Conservation (phyloP, 2,797 vertebrate species). For the Intellagama lesueurii region DNA sequence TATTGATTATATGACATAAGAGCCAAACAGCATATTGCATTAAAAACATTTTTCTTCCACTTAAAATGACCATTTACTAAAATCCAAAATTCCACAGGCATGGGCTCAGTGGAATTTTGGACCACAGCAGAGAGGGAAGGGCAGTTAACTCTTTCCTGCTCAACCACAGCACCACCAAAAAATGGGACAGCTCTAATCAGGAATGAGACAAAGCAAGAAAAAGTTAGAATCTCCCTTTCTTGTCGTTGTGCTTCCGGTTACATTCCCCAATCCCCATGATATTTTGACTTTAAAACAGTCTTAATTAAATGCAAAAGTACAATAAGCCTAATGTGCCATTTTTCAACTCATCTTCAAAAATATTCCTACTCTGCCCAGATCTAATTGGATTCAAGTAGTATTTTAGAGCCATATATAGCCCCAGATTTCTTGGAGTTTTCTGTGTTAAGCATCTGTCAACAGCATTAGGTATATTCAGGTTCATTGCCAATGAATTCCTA, state of each 20-base stretch:
- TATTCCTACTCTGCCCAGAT: background rate
- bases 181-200: background rate
- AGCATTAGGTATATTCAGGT: background rate
- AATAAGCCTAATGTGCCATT: background rate
- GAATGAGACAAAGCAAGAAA: background rate
- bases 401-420: background rate
- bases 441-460: background rate
- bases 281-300: background rate
- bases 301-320: background rate
- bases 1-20: too few species aligned
- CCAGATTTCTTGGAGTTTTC: background rate
- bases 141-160: too few species aligned
- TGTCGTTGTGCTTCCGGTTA: background rate
- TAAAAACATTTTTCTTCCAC: too few species aligned
- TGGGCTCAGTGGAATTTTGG: too few species aligned
- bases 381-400: background rate
- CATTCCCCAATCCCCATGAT: too few species aligned
- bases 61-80: too few species aligned
- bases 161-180: background rate
- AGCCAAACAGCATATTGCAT: too few species aligned
- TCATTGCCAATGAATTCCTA: background rate
- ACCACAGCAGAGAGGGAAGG: too few species aligned
- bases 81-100: too few species aligned
- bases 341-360: background rate
- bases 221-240: background rate